Base-by-base conservation (phyloP, 2,113 vertebrate genomes). In the Saguinus imperator region DNA sequence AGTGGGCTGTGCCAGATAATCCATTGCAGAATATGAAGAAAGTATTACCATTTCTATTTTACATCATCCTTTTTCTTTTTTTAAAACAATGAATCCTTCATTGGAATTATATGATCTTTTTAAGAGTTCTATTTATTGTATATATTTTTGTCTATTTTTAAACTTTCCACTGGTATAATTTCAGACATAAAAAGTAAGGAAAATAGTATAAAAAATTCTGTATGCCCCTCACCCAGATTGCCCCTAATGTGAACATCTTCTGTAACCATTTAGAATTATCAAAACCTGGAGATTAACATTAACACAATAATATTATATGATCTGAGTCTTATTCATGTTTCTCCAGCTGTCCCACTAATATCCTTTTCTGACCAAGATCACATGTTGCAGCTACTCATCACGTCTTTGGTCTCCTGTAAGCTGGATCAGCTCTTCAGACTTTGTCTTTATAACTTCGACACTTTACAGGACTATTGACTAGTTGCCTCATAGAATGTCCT, bases 281-380 rank as follows among this genome's bases (percentile, higher is more conserved):
- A 87, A 76, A 94, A 76, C 68, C 57, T 76, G 20, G 76, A 81
- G 40, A 94, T 94, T 48, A 75, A 87, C 92, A 75, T 4, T 87
- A 48, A 75, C 6, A 50, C 27, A 25, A 5, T 29, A 86, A 48
- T 75, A 40, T 72, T 35, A 14, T 35, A 27, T 68, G 48, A 82
- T 40, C 55, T 6, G 35, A 32, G 20, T 75, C 32, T 55, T 75
- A 82, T n/a, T 94, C 10, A 11, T 57, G n/a, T 73, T 81, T 72
- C 37, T 86, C 25, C 32, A 32, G 2, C 13, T n/a, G 1, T 52
- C 52, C 25, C 52, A 80, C 10, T 72, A 35, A 57, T 55, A 79
- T 1, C 40, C 23, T 37, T 75, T 82, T 68, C 57, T 87, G 37
- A 32, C 73, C 25, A 40, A 27, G 50, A 32, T 81, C 35, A 66